phyloP scores from a whole-genome alignment of 2,113 vertebrate genomes.

The Ranitomeya variabilis region DNA sequence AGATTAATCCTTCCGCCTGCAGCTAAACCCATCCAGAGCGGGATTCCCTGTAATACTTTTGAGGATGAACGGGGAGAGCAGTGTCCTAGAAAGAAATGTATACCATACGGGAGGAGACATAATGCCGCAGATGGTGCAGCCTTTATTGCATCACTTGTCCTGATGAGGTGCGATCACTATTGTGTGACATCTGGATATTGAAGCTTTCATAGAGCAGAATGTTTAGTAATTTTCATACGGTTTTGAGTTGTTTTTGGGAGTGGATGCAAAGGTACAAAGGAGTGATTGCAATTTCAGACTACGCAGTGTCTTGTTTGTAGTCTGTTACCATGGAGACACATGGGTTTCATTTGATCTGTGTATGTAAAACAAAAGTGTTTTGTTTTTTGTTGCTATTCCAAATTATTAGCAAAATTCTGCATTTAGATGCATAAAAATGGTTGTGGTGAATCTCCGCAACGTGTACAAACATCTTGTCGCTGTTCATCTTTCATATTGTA shows the following conservation, averaged over 20 bases:
- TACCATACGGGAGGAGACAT: neutral
- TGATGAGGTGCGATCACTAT: neutral
- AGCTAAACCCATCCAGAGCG: slow-evolving; percentile 25
- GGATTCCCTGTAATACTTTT: slow-evolving; percentile 38
- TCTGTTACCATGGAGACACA: neutral
- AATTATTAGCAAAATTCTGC: neutral
- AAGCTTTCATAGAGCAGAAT: too few species aligned
- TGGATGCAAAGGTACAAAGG: too few species aligned
- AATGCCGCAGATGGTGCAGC: neutral
- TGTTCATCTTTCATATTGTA: neutral
- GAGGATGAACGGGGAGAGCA: neutral
- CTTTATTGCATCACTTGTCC: slow-evolving; percentile 11
- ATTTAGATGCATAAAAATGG: neutral
- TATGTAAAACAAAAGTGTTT: neutral
- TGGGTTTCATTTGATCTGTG: neutral
- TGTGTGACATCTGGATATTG: neutral
- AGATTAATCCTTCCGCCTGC: slow-evolving; percentile 47
- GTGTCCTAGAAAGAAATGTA: neutral
- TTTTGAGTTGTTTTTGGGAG: too few species aligned
- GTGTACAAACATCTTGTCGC: neutral
- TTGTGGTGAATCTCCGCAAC: neutral
- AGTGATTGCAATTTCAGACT: neutral
- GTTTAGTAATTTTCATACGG: too few species aligned
- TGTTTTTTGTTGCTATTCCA: too few species aligned
- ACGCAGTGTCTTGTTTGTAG: neutral